phyloP scores from a whole-genome alignment of 2,113 vertebrate genomes.

The Entelurus aequoreus region DNA sequence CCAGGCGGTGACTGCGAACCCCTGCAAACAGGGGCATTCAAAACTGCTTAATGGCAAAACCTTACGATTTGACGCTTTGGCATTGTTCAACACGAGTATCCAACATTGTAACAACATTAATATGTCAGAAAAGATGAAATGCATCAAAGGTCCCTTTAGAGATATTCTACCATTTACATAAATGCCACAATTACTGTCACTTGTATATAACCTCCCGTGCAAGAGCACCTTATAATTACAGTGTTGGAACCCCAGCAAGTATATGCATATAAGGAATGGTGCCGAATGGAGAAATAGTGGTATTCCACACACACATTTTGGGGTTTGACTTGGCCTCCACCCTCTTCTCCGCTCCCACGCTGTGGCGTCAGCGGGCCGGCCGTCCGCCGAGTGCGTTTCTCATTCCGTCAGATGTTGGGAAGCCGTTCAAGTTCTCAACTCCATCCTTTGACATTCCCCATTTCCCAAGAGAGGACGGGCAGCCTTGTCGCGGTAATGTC shows the following conservation, averaged over 20 bases:
- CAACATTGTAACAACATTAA: too few relatives aligned
- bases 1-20: too few relatives aligned
- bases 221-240: constrained; percentile 24
- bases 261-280: constrained; percentile 14
- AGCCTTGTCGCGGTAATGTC: constrained; percentile 78
- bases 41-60: too few relatives aligned
- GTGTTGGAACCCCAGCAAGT: constrained; percentile 14
- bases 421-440: constrained; percentile 60
- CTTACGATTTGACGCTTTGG: too few relatives aligned
- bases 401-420: constrained; percentile 78
- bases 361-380: constrained; percentile 60
- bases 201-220: constrained; percentile 13
- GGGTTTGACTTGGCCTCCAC: constrained; percentile 59
- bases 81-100: too few relatives aligned
- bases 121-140: too few relatives aligned
- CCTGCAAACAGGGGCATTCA: too few relatives aligned
- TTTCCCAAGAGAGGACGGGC: constrained; percentile 68
- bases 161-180: too few relatives aligned
- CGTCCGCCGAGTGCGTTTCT: constrained; percentile 62
- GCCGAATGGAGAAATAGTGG: constrained; percentile 20
- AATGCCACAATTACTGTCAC: constrained; percentile 12
- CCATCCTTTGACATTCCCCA: constrained; percentile 71
- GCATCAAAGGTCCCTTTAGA: too few relatives aligned
- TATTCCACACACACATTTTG: constrained; percentile 43
- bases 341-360: constrained; percentile 66